phyloP scores from a whole-genome alignment of 37 sponge, comb jelly and placozoan species.

The Cliona cf. orientalis region DNA sequence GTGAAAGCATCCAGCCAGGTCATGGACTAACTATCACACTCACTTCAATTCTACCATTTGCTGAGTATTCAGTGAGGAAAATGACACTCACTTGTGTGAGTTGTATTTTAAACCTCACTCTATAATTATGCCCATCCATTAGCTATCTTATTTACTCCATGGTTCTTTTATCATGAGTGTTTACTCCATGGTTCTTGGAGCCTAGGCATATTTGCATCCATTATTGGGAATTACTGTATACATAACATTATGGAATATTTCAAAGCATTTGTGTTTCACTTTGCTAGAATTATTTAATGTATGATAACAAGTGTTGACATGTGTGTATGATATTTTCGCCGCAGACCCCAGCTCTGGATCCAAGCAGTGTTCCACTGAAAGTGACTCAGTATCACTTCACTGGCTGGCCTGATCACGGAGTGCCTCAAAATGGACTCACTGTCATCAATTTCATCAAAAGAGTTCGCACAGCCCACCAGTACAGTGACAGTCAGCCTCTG shows the following conservation, averaged over 20 bases:
- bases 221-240: neutral
- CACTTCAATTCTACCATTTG: constrained; percentile 32
- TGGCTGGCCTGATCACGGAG: constrained; percentile 86
- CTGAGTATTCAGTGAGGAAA: constrained; percentile 70
- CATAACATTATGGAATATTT: too few species aligned
- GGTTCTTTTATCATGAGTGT: too few species aligned
- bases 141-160: too few species aligned
- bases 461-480: constrained; percentile 49
- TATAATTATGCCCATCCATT: too few species aligned
- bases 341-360: too few species aligned
- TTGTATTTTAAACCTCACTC: too few species aligned
- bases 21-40: constrained; percentile 41
- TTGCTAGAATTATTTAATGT: too few species aligned
- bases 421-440: constrained; percentile 67
- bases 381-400: constrained; percentile 75
- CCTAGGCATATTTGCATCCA: neutral
- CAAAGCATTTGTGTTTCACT: too few species aligned
- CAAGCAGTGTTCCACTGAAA: constrained; percentile 14
- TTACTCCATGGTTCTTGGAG: too few species aligned
- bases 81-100: constrained; percentile 54
- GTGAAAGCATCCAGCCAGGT: constrained; percentile 3
- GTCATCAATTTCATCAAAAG: constrained; percentile 65
- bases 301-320: too few species aligned
- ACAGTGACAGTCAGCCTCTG: constrained; percentile 22
- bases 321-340: too few species aligned